Percentiles rank a stretch among this genome's conserved stretches.
These are phyloP conservation scores for Dastarcus helophoroides DNA, from an alignment of 2,888 invertebrate species.

Conservation along the genomic window DNA sequence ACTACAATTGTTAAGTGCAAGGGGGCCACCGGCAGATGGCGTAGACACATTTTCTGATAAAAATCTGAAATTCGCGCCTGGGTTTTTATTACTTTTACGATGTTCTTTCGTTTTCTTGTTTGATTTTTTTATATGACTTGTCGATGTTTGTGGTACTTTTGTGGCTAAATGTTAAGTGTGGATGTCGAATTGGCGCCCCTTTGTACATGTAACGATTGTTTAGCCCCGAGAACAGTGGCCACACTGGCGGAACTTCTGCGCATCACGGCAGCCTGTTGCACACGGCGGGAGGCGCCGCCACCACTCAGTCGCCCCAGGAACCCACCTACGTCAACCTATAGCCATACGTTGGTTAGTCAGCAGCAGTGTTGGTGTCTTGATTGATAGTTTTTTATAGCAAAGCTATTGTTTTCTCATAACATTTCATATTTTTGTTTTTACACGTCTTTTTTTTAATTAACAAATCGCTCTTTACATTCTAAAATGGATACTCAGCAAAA, in stretches of 20 bases:
- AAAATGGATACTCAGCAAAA: too few species aligned
- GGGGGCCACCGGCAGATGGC: conserved; percentile 24
- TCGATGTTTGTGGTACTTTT: conserved; percentile 16
- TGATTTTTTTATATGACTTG: conserved; percentile 23
- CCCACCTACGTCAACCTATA: conserved; percentile 92
- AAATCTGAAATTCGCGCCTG: too few species aligned
- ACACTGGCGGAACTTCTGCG: conserved; percentile 32
- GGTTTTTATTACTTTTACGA: conserved; percentile 2
- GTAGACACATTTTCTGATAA: conserved; percentile 65
- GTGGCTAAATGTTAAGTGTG: conserved; percentile 15
- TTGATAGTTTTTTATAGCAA: too few species aligned
- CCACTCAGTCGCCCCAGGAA: conserved; percentile 65
- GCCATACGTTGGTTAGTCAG: conserved; percentile 46
- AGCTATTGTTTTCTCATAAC: too few species aligned
- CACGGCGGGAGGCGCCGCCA: conserved; percentile 44
- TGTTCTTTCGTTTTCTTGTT: conserved; percentile 17
- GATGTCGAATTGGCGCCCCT: conserved; percentile 27
- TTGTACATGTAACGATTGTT: conserved; percentile 39
- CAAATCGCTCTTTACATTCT: too few species aligned
- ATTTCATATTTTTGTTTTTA: conserved; percentile 20
- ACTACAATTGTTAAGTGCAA: conserved; percentile 37
- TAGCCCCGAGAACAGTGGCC: conserved; percentile 38
- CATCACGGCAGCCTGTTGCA: conserved; percentile 36
- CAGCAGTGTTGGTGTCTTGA: conserved; percentile 36
- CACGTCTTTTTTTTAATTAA: conserved; percentile 9